phyloP scores from a whole-genome alignment of 1,140 invertebrate species.

The Fopius arisanus region DNA sequence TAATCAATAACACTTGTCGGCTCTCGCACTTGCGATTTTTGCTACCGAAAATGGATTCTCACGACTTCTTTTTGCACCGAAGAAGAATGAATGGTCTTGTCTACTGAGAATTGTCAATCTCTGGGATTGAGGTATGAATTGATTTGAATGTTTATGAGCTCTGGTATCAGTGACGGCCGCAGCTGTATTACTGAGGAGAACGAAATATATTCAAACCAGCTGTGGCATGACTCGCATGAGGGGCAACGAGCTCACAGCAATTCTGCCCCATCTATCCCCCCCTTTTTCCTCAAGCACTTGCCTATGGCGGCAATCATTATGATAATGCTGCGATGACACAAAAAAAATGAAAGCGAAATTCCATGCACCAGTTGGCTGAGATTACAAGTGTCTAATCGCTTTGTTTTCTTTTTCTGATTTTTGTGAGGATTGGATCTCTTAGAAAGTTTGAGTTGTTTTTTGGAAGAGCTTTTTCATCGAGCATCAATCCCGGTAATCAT shows the following conservation, averaged over 20 bases:
- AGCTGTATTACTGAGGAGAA: conserved; percentile 8
- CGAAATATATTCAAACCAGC: conserved; percentile 15
- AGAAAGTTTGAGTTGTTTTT: background rate
- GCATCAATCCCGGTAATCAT: no score
- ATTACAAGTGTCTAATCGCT: no score
- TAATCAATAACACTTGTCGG: no score
- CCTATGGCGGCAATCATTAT: background rate
- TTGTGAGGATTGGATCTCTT: no score
- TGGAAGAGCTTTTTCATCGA: no score
- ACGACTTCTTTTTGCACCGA: no score
- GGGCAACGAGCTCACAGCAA: conserved; percentile 16
- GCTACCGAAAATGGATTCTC: no score
- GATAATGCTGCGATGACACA: background rate
- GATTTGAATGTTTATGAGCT: background rate
- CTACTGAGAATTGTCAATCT: background rate
- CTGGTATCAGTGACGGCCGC: conserved; percentile 5
- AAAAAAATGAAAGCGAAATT: no score
- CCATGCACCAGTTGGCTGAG: background rate
- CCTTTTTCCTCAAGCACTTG: background rate
- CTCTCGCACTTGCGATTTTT: no score
- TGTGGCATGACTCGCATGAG: conserved; percentile 2
- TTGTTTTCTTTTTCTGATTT: no score
- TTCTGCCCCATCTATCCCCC: background rate
- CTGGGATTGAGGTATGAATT: background rate
- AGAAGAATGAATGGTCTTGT: background rate